Base-by-base conservation (phyloP, 1,140 invertebrate species). In the Meloidogyne floridensis region DNA sequence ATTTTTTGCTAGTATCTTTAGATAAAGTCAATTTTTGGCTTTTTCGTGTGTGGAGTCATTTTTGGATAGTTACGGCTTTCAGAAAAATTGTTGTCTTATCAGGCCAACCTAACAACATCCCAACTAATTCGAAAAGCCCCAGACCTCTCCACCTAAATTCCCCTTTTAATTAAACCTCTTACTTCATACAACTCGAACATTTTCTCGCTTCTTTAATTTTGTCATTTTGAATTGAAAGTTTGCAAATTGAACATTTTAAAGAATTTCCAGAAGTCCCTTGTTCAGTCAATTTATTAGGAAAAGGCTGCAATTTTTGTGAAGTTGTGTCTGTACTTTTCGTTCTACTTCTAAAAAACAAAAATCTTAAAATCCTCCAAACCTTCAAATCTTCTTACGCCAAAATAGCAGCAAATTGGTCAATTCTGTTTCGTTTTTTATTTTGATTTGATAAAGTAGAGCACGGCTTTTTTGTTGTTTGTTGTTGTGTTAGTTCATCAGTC, bases 401-500 rank as follows among this genome's bases (percentile, higher is more conserved):
- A 74, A 47, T n/a, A n/a, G 72, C 72, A 71, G 51, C 65, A 65
- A 71, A 15, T 65, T 43, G 72, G 15, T 32, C 72, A 73, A 47
- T 47, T 73, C 51, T 73, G 8, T 15, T n/a, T 7, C 18, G 18
- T 9, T 73, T 53, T 65, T 65, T 65, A 65, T 65, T 65, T n/a
- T 3, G 15, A 6, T 65, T 15, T 65, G 59, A 11, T 65, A 11
- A 73, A 73, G 51, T 47, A 73, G 51, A 73, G 32, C 7, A 43
- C 79, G 70, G 15, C 72, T 73, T 13, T 32, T 32, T 32, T 32
- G 32, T 32, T 32, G 32, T 18, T 9, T 15, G 83, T 77, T 9
- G 80, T 11, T 18, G 43, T 70, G 72, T 82, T 42, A 11, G 73
- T 72, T 91, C 42, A 92, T 92, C 20, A 93, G 93, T 80, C 83